These are phyloP conservation scores for Halictus ligatus DNA, from an alignment of 2,888 invertebrate species.

Conservation along the genomic window DNA sequence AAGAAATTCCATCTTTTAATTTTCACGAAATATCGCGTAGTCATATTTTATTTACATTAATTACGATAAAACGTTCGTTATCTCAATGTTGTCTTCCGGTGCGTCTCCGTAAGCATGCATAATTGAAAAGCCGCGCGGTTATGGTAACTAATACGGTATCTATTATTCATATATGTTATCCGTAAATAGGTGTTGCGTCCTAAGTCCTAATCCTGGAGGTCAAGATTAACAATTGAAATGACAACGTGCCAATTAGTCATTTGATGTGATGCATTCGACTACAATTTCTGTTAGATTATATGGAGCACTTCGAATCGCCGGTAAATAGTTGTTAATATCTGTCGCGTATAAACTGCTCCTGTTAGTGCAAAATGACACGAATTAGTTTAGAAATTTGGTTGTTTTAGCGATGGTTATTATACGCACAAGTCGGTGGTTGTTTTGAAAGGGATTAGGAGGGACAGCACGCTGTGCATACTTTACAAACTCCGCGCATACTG, in stretches of 20 bases:
- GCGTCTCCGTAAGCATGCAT: background rate
- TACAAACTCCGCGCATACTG: constrained; percentile 7
- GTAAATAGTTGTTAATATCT: background rate
- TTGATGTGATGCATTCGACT: background rate
- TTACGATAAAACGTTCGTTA: background rate
- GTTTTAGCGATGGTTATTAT: background rate
- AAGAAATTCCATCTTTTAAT: background rate
- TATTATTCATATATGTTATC: background rate
- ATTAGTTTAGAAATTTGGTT: background rate
- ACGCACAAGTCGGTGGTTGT: background rate
- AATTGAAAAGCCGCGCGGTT: background rate
- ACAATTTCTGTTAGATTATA: background rate
- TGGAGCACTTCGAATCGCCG: background rate
- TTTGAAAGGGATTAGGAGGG: background rate
- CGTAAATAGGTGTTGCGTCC: background rate
- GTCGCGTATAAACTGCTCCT: background rate
- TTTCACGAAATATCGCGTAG: background rate
- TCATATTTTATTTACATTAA: background rate
- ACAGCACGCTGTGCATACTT: background rate
- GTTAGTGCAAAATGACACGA: background rate
- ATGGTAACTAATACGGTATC: background rate
- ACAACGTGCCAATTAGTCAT: background rate
- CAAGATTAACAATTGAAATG: background rate
- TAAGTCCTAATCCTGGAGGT: background rate
- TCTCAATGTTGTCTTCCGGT: background rate